Evolutionary conservation across 2,888 invertebrate genomes (phyloP), one percentile per base, ranked within the genome.

Genomic region (Muscina levida): DNA sequence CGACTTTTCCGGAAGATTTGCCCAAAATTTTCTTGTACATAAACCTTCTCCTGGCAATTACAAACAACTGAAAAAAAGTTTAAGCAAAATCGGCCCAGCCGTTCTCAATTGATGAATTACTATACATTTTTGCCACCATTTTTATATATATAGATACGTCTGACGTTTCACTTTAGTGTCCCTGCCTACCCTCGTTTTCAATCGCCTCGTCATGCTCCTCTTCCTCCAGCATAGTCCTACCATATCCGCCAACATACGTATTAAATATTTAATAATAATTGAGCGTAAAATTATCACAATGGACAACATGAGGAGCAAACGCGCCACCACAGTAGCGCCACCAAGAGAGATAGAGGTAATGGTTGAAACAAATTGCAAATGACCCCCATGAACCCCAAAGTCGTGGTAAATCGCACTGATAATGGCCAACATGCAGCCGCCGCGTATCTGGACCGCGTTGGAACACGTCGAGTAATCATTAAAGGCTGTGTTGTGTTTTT

Each of bases 261-360:
- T 77, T 77, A 86, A 88, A 84, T 88, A 88, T 89, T 89, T 89
- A 88, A 88, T 87, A 89, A 88, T 89, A 88, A 88, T 88, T 89
- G 89, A 88, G 88, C 89, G 86, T 87, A 87, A 88, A 88, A 88
- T 87, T 86, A 87, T 86, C 87, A 85, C 85, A 79, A 77, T 76
- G 42, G 42, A 10, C 62, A 62, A 3, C 67, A 31, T 31, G 42
- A 65, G 22, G 42, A 22, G 44, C 65, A 46, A 5, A 46, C 51
- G 1, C 13, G 37, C 15, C 24, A n/a, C 17, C 10, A 24, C 15
- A 39, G 22, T n/a, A 31, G 22, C 46, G 42, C 71, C 71, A 70
- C 53, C 73, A 72, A 42, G 66, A 39, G 59, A 42, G 66, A 39
- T 59, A 10, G 42, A 17, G 22, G 22, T 24, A 11, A 46, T 31